Evolutionary conservation across 2,113 vertebrate genomes (phyloP).

Genomic region (Rallus limicola): DNA sequence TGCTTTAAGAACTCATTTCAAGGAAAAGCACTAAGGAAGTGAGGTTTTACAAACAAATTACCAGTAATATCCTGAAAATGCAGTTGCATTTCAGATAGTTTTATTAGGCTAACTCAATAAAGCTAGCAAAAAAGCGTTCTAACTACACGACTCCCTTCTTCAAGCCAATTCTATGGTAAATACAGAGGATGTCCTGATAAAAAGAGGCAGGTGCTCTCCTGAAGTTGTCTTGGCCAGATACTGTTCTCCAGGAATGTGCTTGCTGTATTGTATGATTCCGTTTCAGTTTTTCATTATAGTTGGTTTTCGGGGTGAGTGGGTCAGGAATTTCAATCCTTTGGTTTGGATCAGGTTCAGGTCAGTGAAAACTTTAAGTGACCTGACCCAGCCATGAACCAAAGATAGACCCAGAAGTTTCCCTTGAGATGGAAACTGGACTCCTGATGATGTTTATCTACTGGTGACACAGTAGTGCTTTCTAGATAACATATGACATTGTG

Average conservation of each 20-base stretch:
- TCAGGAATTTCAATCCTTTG: constrained; percentile 63
- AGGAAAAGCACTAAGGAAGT: not conserved
- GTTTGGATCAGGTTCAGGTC: constrained; percentile 71
- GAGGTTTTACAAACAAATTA: constrained; percentile 11
- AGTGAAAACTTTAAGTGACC: constrained; percentile 60
- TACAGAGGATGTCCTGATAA: not conserved
- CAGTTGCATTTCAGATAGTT: not conserved
- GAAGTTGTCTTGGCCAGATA: not conserved
- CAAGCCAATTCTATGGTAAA: not conserved
- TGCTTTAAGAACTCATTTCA: not conserved
- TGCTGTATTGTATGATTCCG: not conserved
- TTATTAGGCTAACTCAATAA: constrained; percentile 19
- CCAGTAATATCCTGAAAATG: not conserved
- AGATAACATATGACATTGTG: constrained; percentile 51
- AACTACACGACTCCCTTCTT: not conserved
- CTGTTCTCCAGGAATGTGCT: not conserved
- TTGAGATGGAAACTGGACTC: constrained; percentile 59
- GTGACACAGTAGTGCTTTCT: constrained; percentile 46
- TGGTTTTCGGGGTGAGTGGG: constrained; percentile 44
- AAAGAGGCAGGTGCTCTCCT: constrained; percentile 12
- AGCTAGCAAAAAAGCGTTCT: not conserved
- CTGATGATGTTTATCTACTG: constrained; percentile 61
- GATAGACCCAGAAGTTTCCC: constrained; percentile 53
- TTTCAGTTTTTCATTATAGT: constrained; percentile 61
- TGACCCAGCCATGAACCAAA: constrained; percentile 68